Evolutionary conservation across 2,797 vertebrate genomes (phyloP).

Genomic region (Pseudochirops cupreus): DNA sequence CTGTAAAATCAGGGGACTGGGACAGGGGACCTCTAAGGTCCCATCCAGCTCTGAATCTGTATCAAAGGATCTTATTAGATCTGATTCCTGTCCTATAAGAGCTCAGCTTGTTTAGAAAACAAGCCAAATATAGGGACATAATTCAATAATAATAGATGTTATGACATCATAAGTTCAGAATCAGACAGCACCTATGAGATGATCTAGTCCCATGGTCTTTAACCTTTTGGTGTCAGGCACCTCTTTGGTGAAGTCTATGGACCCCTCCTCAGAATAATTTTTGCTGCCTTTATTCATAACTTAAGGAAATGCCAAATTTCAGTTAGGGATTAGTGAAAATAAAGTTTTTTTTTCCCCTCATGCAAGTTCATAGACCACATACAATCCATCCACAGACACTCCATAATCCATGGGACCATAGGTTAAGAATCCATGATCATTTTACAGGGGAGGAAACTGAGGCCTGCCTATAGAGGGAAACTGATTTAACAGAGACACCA

Average conservation of each 20-base stretch:
- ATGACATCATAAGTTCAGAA: neutral
- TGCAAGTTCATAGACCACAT: neutral
- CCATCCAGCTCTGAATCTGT: too few species aligned
- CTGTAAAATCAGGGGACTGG: neutral
- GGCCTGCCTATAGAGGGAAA: neutral
- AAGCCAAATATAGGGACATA: neutral
- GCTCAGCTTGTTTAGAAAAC: neutral
- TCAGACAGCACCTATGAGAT: neutral
- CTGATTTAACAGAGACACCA: constrained; percentile 2
- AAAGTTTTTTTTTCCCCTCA: neutral
- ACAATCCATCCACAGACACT: neutral
- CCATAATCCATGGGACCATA: neutral
- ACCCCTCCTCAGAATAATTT: neutral
- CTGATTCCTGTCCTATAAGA: neutral
- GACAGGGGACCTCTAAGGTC: too few species aligned
- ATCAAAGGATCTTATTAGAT: too few species aligned
- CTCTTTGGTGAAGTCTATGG: neutral
- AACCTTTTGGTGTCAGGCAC: neutral
- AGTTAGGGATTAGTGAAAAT: neutral
- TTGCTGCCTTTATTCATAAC: neutral
- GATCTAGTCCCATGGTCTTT: neutral
- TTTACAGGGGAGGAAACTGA: constrained; percentile 33
- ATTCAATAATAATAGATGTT: neutral
- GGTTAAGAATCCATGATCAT: neutral
- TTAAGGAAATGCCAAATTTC: neutral